phyloP scores from a whole-genome alignment of 2,888 invertebrate genomes.

The Electrophaes corylata region DNA sequence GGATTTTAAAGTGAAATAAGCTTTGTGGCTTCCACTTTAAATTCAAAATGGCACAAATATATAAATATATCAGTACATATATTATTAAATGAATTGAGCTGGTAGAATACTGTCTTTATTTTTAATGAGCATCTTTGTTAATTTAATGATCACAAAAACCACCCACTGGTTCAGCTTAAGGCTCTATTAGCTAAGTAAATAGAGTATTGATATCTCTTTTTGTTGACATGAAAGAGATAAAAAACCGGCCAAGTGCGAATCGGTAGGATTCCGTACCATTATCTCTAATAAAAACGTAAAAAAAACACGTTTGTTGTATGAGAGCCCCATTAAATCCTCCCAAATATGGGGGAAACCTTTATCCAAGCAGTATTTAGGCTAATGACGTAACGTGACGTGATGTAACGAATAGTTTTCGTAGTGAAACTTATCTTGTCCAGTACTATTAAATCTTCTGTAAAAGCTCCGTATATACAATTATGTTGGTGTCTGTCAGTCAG shows the following conservation, averaged over 20 bases:
- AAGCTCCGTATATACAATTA: slow-evolving; percentile 43
- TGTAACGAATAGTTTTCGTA: not conserved
- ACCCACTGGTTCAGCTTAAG: too few relatives aligned
- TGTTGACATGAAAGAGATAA: not conserved
- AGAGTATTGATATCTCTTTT: not conserved
- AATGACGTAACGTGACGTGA: too few relatives aligned
- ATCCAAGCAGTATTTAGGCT: too few relatives aligned
- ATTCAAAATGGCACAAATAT: not conserved
- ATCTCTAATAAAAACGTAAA: too few relatives aligned
- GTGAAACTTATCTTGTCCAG: slow-evolving; percentile 1
- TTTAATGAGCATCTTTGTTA: not conserved
- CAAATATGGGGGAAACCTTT: too few relatives aligned
- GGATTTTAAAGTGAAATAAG: not conserved
- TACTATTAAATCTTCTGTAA: slow-evolving; percentile 11
- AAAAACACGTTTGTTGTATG: too few relatives aligned
- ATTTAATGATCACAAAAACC: too few relatives aligned
- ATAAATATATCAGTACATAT: not conserved
- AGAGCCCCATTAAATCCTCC: too few relatives aligned
- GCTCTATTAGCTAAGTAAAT: too few relatives aligned
- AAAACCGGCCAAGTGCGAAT: too few relatives aligned
- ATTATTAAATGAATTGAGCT: not conserved
- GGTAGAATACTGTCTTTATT: not conserved
- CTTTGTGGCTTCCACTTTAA: slow-evolving; percentile 12
- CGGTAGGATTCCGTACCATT: too few relatives aligned
- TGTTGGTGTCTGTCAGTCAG: slow-evolving; percentile 50